Base-by-base conservation (phyloP, 2,888 invertebrate species). In the Biston betularia region DNA sequence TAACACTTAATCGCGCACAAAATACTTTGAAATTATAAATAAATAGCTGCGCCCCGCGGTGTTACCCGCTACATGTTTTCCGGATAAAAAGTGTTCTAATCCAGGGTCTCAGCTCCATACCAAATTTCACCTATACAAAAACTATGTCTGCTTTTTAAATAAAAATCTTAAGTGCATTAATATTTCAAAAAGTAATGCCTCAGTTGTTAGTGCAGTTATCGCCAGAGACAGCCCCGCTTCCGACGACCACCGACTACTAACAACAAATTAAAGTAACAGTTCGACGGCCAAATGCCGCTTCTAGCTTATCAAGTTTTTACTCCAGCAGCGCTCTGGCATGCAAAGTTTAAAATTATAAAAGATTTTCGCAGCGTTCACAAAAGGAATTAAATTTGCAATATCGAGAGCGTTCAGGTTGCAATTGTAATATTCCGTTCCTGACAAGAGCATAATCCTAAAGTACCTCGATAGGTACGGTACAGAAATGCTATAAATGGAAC, bases 261-360 rank as follows among this genome's bases (percentile, higher is more conserved):
- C 65, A 77, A 72, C 77, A 75, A 80, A 79, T 75, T 75, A 76
- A 77, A 79, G 71, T 76, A 70, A 68, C 56, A 24, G 44, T 53
- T 42, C 53, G 11, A 42, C 64, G 63, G 63, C 65, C 65, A 55
- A 75, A 66, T 68, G 69, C 62, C 65, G 67, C 72, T 76, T 79
- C 75, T 70, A 65, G 72, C 77, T 75, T 73, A 76, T 66, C 62
- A 74, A 72, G 64, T 71, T 74, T 71, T 74, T 68, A 57, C 58
- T 62, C 65, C 53, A 55, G 58, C 53, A 55, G 58, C 64, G 63
- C 69, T 74, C 72, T 57, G 60, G 57, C 55, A 68, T 70, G 66
- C 66, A 65, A 65, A 71, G 56, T 53, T 68, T 57, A 66, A 54
- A 52, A 70, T 69, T 69, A 68, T 60, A 73, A 46, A 40, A 54